A percentile compares a stretch with the other conserved stretches of the same genome.
Conservation (phyloP, 2,113 vertebrate genomes). For the Nerophis ophidion region DNA sequence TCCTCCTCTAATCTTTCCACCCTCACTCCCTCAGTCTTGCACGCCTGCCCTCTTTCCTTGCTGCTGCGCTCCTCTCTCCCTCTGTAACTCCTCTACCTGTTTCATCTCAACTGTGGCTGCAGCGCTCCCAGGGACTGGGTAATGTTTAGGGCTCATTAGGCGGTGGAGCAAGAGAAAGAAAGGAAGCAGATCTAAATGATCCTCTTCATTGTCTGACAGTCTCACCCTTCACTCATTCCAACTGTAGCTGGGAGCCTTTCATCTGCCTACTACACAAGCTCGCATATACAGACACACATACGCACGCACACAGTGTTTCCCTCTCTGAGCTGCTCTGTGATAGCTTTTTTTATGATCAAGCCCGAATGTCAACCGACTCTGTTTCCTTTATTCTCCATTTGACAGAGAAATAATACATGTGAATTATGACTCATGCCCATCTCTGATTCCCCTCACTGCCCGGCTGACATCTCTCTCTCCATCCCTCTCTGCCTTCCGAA, state of each 20-base stretch:
- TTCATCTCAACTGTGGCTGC: slow-evolving; percentile 58
- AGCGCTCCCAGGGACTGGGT: slow-evolving; percentile 45
- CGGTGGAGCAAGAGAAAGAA: slow-evolving; percentile 47
- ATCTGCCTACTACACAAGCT: slow-evolving; percentile 26
- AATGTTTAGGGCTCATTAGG: slow-evolving; percentile 69
- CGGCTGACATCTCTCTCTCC: slow-evolving; percentile 28
- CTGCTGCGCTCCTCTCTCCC: slow-evolving; percentile 35
- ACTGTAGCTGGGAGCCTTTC: slow-evolving; percentile 51
- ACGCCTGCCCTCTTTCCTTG: slow-evolving; percentile 36
- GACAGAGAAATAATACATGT: slow-evolving; percentile 64
- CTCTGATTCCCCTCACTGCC: slow-evolving; percentile 25
- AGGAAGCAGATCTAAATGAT: slow-evolving; percentile 66
- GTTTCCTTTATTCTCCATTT: slow-evolving; percentile 65
- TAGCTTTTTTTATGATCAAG: slow-evolving; percentile 61
- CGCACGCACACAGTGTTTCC: slow-evolving; percentile 10
- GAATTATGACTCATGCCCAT: slow-evolving; percentile 56
- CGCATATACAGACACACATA: slow-evolving; percentile 9
- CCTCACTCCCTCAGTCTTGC: slow-evolving; percentile 37
- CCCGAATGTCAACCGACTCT: slow-evolving; percentile 55
- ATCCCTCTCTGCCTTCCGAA: slow-evolving; percentile 13
- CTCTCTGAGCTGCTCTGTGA: slow-evolving; percentile 38
- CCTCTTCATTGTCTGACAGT: slow-evolving; percentile 59
- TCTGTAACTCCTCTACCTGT: slow-evolving; percentile 45
- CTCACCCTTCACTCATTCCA: slow-evolving; percentile 53
- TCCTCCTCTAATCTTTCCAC: slow-evolving; percentile 53